phyloP scores from a whole-genome alignment of 2,797 vertebrate species.

The Epinephelus malabaricus region DNA sequence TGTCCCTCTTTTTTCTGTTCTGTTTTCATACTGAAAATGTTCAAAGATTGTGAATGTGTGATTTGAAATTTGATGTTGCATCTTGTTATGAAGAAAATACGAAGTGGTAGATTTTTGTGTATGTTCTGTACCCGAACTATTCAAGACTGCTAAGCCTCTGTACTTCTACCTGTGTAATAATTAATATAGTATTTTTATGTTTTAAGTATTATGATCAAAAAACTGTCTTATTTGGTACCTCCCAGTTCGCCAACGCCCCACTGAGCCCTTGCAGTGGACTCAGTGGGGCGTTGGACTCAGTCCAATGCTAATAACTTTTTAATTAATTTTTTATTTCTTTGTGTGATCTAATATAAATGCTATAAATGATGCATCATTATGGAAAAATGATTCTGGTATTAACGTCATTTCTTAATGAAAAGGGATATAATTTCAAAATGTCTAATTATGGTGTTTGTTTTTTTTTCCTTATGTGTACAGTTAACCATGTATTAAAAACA shows the following conservation, averaged over 20 bases:
- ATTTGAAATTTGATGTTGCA: conserved; percentile 92
- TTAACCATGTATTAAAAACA: conserved; percentile 97
- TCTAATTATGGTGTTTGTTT: conserved; percentile 94
- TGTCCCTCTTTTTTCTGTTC: conserved; percentile 90
- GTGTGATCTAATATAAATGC: conserved; percentile 91
- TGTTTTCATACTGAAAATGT: conserved; percentile 91
- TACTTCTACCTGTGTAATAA: conserved; percentile 89
- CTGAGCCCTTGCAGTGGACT: conserved; percentile 80
- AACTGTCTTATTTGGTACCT: conserved; percentile 89
- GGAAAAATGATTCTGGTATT: conserved; percentile 95
- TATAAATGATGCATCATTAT: conserved; percentile 87
- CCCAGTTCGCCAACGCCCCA: conserved; percentile 77
- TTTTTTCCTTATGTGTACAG: conserved; percentile 91
- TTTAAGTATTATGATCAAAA: conserved; percentile 89
- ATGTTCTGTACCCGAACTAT: conserved; percentile 83
- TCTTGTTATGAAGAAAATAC: conserved; percentile 89
- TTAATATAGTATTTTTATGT: conserved; percentile 89
- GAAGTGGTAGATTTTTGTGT: conserved; percentile 92
- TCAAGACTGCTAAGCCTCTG: conserved; percentile 90
- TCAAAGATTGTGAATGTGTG: conserved; percentile 89
- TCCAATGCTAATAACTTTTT: conserved; percentile 89
- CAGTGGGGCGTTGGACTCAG: conserved; percentile 78
- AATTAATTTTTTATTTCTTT: conserved; percentile 87
- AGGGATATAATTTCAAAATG: conserved; percentile 97
- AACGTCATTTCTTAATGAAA: conserved; percentile 99